Evolutionary conservation across 2,888 invertebrate genomes (phyloP), one percentile per base, ranked within the genome.

Genomic region (Chironomus riparius): DNA sequence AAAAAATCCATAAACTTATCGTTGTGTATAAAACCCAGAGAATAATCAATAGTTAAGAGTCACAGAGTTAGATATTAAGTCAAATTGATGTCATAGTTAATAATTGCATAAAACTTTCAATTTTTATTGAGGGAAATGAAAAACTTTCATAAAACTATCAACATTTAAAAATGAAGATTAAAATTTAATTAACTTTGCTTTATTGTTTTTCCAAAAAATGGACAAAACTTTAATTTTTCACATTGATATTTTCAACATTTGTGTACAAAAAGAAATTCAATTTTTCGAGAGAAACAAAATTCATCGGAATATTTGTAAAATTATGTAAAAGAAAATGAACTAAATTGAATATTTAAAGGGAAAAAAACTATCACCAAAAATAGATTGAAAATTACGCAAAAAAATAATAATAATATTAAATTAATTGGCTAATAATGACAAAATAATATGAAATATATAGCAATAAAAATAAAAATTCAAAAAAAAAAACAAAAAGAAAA

Each of bases 111-210:
- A 68, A 68, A 28, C 4, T 15, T 68, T 68, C 3, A 18, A n/a
- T 56, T 38, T 10, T 38, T 15, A 18, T 56, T n/a, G 56, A 18
- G 56, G 56, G 15, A 56, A 56, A 56, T 47, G 56, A 48, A 70
- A 70, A 48, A 56, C 71, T 71, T 71, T 71, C 71, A 71, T 71
- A 28, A 21, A 71, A 71, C 28, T 50, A 71, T 71, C 71, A 71
- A 71, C 71, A 50, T 3, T 10, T 38, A 10, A 38, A 38, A 12
- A 70, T 6, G 4, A 47, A 47, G 18, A 28, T n/a, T 0, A 21
- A n/a, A n/a, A 68, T 48, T 15, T 38, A 10, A 47, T 47, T 70
- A 56, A 18, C 50, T 56, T 56, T 56, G 18, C 10, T 10, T 38
- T 38, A 38, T 38, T 10, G 38, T 38, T 38, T 38, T 38, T 38